phyloP scores from a whole-genome alignment of 2,113 vertebrate genomes.

The Xiphophorus maculatus region DNA sequence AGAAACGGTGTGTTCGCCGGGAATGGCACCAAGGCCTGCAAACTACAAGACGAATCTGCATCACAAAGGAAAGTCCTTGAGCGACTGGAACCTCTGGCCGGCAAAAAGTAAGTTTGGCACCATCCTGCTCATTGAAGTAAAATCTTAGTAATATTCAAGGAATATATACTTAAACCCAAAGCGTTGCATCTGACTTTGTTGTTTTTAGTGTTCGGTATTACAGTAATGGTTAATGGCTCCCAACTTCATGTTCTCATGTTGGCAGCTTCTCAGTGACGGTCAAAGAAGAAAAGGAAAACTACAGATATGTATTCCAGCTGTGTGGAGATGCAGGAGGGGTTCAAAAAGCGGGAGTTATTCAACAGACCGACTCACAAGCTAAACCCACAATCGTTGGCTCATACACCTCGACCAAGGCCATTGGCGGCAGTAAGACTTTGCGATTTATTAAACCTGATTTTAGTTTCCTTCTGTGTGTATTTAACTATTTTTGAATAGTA shows the following conservation, averaged over 20 bases:
- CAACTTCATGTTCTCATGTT: conserved; percentile 17
- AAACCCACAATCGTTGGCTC: conserved; percentile 79
- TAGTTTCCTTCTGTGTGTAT: background rate
- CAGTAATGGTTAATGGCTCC: background rate
- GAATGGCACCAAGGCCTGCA: conserved; percentile 60
- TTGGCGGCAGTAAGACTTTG: conserved; percentile 88
- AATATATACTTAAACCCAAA: background rate
- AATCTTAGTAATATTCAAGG: background rate
- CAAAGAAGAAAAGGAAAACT: conserved; percentile 37
- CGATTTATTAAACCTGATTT: background rate
- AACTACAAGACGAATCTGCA: conserved; percentile 7
- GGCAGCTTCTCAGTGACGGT: conserved; percentile 48
- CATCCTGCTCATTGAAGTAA: background rate
- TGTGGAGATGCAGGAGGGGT: conserved; percentile 84
- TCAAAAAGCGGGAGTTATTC: conserved; percentile 83
- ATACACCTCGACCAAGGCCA: conserved; percentile 83
- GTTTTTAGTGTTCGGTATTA: background rate
- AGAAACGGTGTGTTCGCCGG: conserved; percentile 28
- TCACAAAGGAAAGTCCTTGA: conserved; percentile 56
- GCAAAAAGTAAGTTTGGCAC: conserved; percentile 67
- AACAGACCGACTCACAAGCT: conserved; percentile 47
- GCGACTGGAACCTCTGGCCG: conserved; percentile 67
- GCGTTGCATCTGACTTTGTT: too few species aligned
- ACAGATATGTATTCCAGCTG: conserved; percentile 86
- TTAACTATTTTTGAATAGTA: background rate